A percentile compares a stretch with the other conserved stretches of the same genome.
phyloP scores from a whole-genome alignment of 1,140 invertebrate genomes.

The Palaemon carinicauda region DNA sequence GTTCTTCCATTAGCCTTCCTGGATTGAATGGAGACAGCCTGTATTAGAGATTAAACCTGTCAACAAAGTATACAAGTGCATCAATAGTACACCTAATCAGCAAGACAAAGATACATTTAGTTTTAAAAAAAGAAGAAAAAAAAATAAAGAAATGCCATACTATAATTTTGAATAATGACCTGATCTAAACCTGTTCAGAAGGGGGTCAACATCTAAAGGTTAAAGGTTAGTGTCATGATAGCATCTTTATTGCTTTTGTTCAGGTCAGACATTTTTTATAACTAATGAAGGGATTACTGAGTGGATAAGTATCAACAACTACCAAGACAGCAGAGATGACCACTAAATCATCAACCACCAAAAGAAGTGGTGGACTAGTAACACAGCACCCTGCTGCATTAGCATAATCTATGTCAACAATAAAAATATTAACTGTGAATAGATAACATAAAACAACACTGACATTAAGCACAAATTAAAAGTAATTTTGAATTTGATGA shows the following conservation, averaged over 20 bases:
- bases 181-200: conserved; percentile 23
- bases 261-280: conserved; percentile 47
- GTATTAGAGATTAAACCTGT: conserved; percentile 34
- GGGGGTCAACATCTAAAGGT: conserved; percentile 46
- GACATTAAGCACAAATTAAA: not conserved
- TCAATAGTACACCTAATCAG: not conserved
- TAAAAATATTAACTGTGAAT: not conserved
- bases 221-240: conserved; percentile 42
- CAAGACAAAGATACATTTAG: not conserved
- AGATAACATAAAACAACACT: conserved; percentile 27
- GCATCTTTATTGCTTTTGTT: not conserved
- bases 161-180: not conserved
- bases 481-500: too few species aligned
- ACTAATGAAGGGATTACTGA: conserved; percentile 24
- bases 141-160: conserved; percentile 13
- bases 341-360: not conserved
- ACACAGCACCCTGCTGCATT: too few species aligned
- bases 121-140: conserved; percentile 1
- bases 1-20: conserved; percentile 47
- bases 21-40: conserved; percentile 51
- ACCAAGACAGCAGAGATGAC: conserved; percentile 18
- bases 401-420: too few species aligned
- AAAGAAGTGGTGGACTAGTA: too few species aligned
- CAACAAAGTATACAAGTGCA: not conserved
- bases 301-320: conserved; percentile 24